Base-by-base conservation (phyloP, 53 echinoderm and acorn worm genomes). In the Actinopyga echinites region DNA sequence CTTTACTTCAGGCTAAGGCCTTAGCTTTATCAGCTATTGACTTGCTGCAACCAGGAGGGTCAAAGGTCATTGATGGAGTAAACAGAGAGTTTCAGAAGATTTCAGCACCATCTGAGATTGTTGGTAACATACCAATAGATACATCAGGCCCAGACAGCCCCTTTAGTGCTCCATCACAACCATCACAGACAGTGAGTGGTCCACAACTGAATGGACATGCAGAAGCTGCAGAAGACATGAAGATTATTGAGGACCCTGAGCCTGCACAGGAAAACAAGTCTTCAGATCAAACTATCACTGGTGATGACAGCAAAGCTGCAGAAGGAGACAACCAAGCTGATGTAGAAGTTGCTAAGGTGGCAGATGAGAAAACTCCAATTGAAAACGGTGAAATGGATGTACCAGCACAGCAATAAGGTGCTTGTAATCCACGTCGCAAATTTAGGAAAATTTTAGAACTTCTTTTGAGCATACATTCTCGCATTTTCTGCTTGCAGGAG, bases 11-110 rank as follows among this genome's bases (percentile, higher is more conserved):
- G 64, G 93, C 93, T 8, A 93, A 93, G 54, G 90, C 89, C 26
- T 79, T 93, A 9, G 93, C 93, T 45, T 57, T 93, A 79, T 90
- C 90, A 28, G 93, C 87, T 33, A 85, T 93, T 32, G 90, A 93
- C 75, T 64, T 93, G 34, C 68, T 93, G 17, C 74, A 82, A 59
- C 87, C 87, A 29, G 85, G 87, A 65, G 83, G 85, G 3, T 74
- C 90, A 79, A 86, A 86, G 45, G 60, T 69, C 2, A 52, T 92
- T 29, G 56, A 86, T 55, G 56, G 63, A 42, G 89, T 92, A 49
- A 83, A 80, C 52, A 59, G 86, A 79, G 92, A 92, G 67, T 92
- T 92, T 71, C 75, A 89, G 44, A 86, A 33, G 30, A 11, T 77
- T 24, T 53, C 77, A 28, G 53, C 77, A 53, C 77, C 77, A 8